Conservation (phyloP, 2,113 vertebrate genomes). For the Ochotona curzoniae region DNA sequence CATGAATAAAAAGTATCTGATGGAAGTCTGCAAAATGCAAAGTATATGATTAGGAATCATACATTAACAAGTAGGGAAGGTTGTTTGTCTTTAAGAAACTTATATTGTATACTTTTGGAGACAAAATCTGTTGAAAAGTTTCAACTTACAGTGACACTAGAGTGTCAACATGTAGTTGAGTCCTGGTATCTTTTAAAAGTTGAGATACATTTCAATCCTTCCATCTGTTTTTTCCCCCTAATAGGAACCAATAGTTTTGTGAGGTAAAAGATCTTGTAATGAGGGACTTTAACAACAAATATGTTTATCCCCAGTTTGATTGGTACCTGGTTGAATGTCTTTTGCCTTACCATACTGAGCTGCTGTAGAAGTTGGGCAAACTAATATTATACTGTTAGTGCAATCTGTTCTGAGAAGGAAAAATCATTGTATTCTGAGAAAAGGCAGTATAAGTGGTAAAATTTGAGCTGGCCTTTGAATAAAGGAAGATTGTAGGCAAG, state of each 20-base stretch:
- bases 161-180: neutral
- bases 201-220: neutral
- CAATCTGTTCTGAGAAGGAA: neutral
- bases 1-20: no score
- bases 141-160: neutral
- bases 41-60: neutral
- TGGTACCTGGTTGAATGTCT: neutral
- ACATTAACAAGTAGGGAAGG: neutral
- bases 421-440: conserved; percentile 17
- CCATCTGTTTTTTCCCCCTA: neutral
- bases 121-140: neutral
- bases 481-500: neutral
- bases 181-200: neutral
- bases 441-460: neutral
- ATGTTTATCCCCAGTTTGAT: neutral
- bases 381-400: neutral
- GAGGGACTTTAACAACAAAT: neutral
- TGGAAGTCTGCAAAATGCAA: neutral
- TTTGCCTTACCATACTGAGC: neutral
- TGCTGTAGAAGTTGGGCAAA: neutral
- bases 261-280: neutral
- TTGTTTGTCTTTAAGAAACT: neutral
- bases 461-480: neutral
- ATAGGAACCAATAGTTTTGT: neutral
- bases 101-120: neutral